A percentile compares a stretch with the other conserved stretches of the same genome.
phyloP scores from a whole-genome alignment of 2,888 invertebrate species.

The Thymelicus lineola region DNA sequence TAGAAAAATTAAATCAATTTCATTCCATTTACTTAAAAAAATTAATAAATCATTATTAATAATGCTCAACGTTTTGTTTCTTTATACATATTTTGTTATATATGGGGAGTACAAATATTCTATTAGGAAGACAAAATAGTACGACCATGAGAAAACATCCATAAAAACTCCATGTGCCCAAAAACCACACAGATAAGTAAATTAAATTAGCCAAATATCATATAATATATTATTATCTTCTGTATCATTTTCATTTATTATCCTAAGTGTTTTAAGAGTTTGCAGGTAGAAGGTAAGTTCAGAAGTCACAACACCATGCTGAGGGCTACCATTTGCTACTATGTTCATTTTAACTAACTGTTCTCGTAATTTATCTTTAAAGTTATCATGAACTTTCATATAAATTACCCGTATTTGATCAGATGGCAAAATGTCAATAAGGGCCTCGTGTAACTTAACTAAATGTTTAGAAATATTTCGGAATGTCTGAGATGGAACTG shows the following conservation, averaged over 20 bases:
- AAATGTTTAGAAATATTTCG: constrained; percentile 95
- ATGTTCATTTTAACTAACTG: constrained; percentile 95
- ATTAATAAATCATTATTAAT: too few species aligned
- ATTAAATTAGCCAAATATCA: constrained; percentile 91
- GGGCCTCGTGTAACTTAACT: constrained; percentile 95
- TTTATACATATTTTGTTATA: too few species aligned
- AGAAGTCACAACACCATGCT: constrained; percentile 97
- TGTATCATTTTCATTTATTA: constrained; percentile 90
- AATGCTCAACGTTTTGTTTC: too few species aligned
- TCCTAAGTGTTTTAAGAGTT: constrained; percentile 92
- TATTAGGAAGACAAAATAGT: too few species aligned
- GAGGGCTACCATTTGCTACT: constrained; percentile 97
- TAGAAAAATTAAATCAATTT: too few species aligned
- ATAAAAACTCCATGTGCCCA: constrained; percentile 26
- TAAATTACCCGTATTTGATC: constrained; percentile 91
- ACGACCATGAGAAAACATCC: too few species aligned
- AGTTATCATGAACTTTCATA: constrained; percentile 92
- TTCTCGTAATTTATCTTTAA: constrained; percentile 94
- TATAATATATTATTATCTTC: constrained; percentile 91
- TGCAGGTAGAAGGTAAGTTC: constrained; percentile 96
- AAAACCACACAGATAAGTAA: constrained; percentile 15
- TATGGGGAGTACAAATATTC: too few species aligned
- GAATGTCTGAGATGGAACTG: constrained; percentile 96
- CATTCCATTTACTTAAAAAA: too few species aligned
- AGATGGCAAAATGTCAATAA: constrained; percentile 92